Evolutionary conservation across 2,113 vertebrate species (phyloP).

Genomic region (Epinephelus cyanopodus): DNA sequence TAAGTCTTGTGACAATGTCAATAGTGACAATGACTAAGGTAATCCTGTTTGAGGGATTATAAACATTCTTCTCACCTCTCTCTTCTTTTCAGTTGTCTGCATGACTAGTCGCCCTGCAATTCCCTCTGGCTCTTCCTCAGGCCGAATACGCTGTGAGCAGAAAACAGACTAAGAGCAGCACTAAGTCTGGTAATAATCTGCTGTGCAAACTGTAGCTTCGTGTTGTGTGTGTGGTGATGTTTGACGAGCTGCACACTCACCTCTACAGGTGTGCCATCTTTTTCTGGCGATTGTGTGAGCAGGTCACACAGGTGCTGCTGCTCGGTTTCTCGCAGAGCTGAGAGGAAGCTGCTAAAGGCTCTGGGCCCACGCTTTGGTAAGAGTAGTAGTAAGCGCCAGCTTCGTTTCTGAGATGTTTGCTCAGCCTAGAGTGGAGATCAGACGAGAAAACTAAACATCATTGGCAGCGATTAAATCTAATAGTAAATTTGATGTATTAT

Average conservation of each 20-base stretch:
- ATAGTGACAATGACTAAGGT: background rate
- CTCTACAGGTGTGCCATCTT: slow-evolving; percentile 53
- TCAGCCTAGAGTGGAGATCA: slow-evolving; percentile 80
- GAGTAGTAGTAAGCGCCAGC: slow-evolving; percentile 87
- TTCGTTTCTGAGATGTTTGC: slow-evolving; percentile 87
- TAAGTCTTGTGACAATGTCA: background rate
- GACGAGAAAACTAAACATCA: background rate
- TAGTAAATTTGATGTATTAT: background rate
- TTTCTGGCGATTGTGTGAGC: slow-evolving; percentile 67
- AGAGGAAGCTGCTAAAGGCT: slow-evolving; percentile 92
- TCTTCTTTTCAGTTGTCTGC: slow-evolving; percentile 38
- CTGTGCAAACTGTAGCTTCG: background rate
- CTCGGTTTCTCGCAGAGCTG: slow-evolving; percentile 89
- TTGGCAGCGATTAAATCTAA: background rate
- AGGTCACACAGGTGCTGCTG: slow-evolving; percentile 90
- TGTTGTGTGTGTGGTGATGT: background rate
- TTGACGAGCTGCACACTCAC: slow-evolving; percentile 57
- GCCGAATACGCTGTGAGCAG: slow-evolving; percentile 44
- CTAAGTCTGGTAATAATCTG: slow-evolving; percentile 6
- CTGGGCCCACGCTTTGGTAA: slow-evolving; percentile 93
- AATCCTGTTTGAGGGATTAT: background rate
- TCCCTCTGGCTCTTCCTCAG: slow-evolving; percentile 51
- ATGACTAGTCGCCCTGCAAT: slow-evolving; percentile 29
- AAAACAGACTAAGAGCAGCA: slow-evolving; percentile 23
- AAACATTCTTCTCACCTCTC: slow-evolving; percentile 34